Base-by-base conservation (phyloP, 2,888 invertebrate species). In the Parascotia fuliginaria region DNA sequence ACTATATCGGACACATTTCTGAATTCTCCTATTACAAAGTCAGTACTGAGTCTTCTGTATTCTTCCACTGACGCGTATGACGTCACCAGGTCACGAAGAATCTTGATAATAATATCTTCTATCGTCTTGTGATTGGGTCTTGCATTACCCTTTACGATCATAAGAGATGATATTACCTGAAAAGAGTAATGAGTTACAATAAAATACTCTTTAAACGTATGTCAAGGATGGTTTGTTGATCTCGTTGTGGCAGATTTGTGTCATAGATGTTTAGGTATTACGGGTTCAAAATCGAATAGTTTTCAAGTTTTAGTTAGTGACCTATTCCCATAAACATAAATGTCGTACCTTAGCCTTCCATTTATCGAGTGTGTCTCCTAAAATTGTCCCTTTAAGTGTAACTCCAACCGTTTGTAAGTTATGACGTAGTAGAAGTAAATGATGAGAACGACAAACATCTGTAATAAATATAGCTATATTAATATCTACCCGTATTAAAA, bases 271-370 rank as follows among this genome's bases (percentile, higher is more conserved):
- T n/a, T n/a, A n/a, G n/a, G n/a, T n/a, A n/a, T n/a, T n/a, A n/a
- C n/a, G n/a, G n/a, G n/a, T n/a, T n/a, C n/a, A n/a, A n/a, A n/a
- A n/a, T n/a, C n/a, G n/a, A n/a, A n/a, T n/a, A n/a, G n/a, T n/a
- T n/a, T n/a, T n/a, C n/a, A n/a, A n/a, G n/a, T n/a, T n/a, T n/a
- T n/a, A n/a, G n/a, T n/a, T n/a, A n/a, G n/a, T n/a, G n/a, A n/a
- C n/a, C n/a, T n/a, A n/a, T n/a, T n/a, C n/a, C n/a, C n/a, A n/a
- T n/a, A n/a, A n/a, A n/a, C n/a, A n/a, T n/a, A n/a, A n/a, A n/a
- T n/a, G n/a, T n/a, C n/a, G n/a, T n/a, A 86, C 89, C 81, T 85
- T 85, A 2, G 50, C 42, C 61, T 72, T 82, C 88, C 89, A 89
- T 12, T 64, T 46, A 1, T 45, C 54, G 12, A 89, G 55, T 2